Evolutionary conservation across 2,888 invertebrate species (phyloP), one percentile per base, ranked within the genome.

Genomic region (Spialia ferax): DNA sequence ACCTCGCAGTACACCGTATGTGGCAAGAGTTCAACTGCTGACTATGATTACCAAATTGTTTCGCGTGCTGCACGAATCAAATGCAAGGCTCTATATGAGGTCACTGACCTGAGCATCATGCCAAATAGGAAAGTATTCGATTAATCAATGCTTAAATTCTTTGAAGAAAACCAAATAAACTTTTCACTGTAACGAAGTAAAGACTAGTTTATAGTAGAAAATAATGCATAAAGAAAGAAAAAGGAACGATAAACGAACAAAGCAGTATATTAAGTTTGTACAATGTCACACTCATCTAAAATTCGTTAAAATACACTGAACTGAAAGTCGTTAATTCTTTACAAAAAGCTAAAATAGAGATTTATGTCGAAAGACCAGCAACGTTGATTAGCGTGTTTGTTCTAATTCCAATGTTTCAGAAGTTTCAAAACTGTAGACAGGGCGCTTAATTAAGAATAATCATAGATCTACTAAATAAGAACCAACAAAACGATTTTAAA

Each of bases 41-140:
- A 48, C 32, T 64, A n/a, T 18, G 57, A 45, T 50, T 23, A 50
- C 13, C 50, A 56, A 32, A 64, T 56, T 57, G 56, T 35, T 50
- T 57, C 35, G 57, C 64, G 57, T 64, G 64, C 56, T 48, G 63
- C 56, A 64, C 56, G 56, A 32, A 26, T 48, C 15, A 35, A 57
- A 15, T 48, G 38, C 56, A 56, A 26, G 57, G 50, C 26, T 50
- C 52, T 48, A 26, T 8, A 23, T 11, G 22, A 38, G 64, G 50
- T 52, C 57, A 8, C n/a, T 45, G 48, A 50, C 64, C n/a, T 26
- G 18, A 13, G 22, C 8, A 6, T 52, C 10, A 22, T 32, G 15
- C 23, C 22, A n/a, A 8, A 50, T 22, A 20, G 11, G 48, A 60
- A 45, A 29, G 54, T 4, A 26, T 26, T 23, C n/a, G 6, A 52